These are phyloP conservation scores for Tubiluchus corallicola DNA, from an alignment of 2,888 invertebrate genomes.

Conservation along the genomic window DNA sequence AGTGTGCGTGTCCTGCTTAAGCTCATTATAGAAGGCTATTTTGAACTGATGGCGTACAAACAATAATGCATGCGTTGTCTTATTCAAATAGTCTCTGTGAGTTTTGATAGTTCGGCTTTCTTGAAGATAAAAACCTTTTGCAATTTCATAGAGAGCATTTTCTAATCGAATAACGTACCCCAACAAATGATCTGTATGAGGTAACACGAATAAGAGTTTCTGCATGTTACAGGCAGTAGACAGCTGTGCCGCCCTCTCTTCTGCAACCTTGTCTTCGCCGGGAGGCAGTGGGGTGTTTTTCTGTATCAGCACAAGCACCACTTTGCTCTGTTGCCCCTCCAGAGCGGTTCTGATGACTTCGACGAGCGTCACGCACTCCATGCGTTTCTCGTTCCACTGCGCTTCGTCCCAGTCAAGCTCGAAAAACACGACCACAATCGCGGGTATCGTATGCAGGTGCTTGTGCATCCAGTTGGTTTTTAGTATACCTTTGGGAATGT, in stretches of 20 bases:
- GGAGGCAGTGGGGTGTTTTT: constrained; percentile 44
- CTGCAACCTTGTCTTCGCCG: constrained; percentile 44
- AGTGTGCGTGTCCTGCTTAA: constrained; percentile 68
- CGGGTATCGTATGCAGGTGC: constrained; percentile 68
- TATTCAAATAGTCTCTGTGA: constrained; percentile 74
- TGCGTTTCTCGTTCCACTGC: constrained; percentile 81
- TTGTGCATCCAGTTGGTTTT: constrained; percentile 90
- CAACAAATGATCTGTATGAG: constrained; percentile 60
- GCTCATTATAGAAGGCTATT: constrained; percentile 80
- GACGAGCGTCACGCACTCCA: constrained; percentile 75
- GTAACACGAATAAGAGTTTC: constrained; percentile 77
- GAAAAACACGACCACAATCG: constrained; percentile 81
- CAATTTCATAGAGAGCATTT: constrained; percentile 77
- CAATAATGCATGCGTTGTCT: constrained; percentile 63
- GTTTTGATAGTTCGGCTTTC: constrained; percentile 67
- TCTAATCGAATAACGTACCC: constrained; percentile 56
- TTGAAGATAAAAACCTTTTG: constrained; percentile 75
- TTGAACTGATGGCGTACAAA: constrained; percentile 93
- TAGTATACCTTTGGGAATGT: constrained; percentile 61
- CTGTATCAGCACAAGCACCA: constrained; percentile 79
- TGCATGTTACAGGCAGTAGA: constrained; percentile 79
- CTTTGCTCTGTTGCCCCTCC: constrained; percentile 32
- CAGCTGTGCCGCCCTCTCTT: constrained; percentile 72
- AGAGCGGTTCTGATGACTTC: constrained; percentile 38
- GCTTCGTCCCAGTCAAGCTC: constrained; percentile 94